phyloP scores from a whole-genome alignment of 2,888 invertebrate genomes.

The Melipona bicolor region DNA sequence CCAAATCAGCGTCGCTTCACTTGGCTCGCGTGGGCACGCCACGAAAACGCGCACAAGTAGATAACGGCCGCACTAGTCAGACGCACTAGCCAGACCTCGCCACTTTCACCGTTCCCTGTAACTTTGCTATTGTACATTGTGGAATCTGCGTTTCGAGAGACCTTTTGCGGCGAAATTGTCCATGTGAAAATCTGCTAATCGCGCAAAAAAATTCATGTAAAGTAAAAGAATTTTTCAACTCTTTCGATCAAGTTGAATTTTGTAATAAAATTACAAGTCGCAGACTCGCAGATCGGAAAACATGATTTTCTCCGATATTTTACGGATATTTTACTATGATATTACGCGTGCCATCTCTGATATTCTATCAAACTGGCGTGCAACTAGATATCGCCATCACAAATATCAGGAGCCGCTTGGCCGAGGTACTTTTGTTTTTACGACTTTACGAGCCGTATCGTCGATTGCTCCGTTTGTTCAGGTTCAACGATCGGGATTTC shows the following conservation, averaged over 20 bases:
- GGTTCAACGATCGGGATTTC: slow-evolving; percentile 74
- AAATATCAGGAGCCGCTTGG: slow-evolving; percentile 50
- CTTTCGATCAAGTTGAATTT: too few relatives aligned
- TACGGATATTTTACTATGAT: not conserved
- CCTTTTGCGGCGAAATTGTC: too few relatives aligned
- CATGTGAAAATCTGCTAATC: not conserved
- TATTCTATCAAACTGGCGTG: slow-evolving; percentile 6
- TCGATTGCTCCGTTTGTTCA: slow-evolving; percentile 72
- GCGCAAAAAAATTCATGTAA: not conserved
- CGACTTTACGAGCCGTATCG: slow-evolving; percentile 72
- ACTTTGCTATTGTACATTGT: not conserved
- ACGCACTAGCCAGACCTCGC: slow-evolving; percentile 48
- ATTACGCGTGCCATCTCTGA: not conserved
- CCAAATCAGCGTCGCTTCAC: not conserved
- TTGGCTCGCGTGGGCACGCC: not conserved
- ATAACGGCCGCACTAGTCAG: slow-evolving; percentile 77
- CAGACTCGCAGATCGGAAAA: too few relatives aligned
- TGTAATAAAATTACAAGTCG: too few relatives aligned
- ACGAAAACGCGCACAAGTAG: slow-evolving; percentile 70
- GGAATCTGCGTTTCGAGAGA: not conserved
- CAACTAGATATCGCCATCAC: slow-evolving; percentile 26
- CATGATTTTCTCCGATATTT: slow-evolving; percentile 21
- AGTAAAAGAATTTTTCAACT: too few relatives aligned
- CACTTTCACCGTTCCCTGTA: slow-evolving; percentile 28
- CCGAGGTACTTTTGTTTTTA: slow-evolving; percentile 73